Evolutionary conservation across 2,888 invertebrate genomes (phyloP).

Genomic region (Notodonta ziczac): DNA sequence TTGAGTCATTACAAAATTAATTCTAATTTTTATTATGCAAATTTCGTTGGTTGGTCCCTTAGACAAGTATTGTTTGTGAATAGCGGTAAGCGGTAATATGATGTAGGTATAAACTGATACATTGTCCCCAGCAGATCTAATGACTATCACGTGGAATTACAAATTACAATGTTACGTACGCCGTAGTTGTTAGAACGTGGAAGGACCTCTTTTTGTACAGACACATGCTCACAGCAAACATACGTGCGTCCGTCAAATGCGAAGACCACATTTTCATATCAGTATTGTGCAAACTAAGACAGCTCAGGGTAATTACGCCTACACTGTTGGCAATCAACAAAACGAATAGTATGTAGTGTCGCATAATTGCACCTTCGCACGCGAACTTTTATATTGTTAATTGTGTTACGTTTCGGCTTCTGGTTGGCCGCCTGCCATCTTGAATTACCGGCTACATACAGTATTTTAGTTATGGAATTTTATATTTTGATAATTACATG

Average conservation of each 20-base stretch:
- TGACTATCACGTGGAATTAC: too few relatives aligned
- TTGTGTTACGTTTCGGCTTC: constrained; percentile 35
- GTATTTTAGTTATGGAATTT: neutral
- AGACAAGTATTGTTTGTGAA: too few relatives aligned
- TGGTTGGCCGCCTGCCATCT: constrained; percentile 30
- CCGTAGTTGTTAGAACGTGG: too few relatives aligned
- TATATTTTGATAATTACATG: neutral
- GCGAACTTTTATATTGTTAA: constrained; percentile 48
- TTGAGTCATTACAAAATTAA: too few relatives aligned
- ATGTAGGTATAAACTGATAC: too few relatives aligned
- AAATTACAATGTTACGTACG: too few relatives aligned
- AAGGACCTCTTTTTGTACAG: too few relatives aligned
- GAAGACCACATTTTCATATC: constrained; percentile 5
- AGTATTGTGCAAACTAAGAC: constrained; percentile 28
- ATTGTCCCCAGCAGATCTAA: too few relatives aligned
- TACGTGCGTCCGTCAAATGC: neutral
- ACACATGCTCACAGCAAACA: too few relatives aligned
- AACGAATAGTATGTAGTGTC: constrained; percentile 49
- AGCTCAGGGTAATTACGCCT: constrained; percentile 28
- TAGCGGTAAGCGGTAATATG: too few relatives aligned
- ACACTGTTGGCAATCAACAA: constrained; percentile 51
- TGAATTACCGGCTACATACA: constrained; percentile 17
- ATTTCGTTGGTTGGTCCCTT: too few relatives aligned
- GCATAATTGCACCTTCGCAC: constrained; percentile 55
- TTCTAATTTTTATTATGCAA: too few relatives aligned